Base-by-base conservation (phyloP, 2,113 vertebrate genomes). In the Elachura formosa region DNA sequence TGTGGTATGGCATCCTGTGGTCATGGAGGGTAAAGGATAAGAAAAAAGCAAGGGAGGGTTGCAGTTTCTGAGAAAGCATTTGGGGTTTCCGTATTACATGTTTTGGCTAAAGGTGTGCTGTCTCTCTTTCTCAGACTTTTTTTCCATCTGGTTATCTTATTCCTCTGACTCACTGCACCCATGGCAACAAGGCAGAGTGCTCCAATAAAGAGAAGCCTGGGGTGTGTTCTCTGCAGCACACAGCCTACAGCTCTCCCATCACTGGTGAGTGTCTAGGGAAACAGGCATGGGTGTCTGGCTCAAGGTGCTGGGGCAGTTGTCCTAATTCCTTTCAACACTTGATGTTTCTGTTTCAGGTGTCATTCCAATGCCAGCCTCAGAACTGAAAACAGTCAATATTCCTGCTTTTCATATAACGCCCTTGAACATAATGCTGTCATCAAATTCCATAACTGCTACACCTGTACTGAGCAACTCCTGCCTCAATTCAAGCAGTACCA, bases 71-170 rank as follows among this genome's bases (percentile, higher is more conserved):
- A 68, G 58, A 58, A 66, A n/a, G 10, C 2, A 19, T 48, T 69
- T 41, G 14, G 25, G 12, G 6, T 46, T 48, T 84, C 11, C 36
- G 66, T 38, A 24, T 51, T 61, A 18, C 0, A 0, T 13, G 15
- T 59, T 59, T 73, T 45, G 28, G 29, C 21, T 88, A 41, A 92
- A 81, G 9, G 19, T 62, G 5, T 19, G 11, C 16, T 59, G 33
- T 94, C 45, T 63, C 23, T 87, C 66, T 83, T 87, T 82, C 97
- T 46, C 96, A 99, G 99, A 97, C 98, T 49, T 96, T 99, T 82
- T 97, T 99, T 5, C 98, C 98, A 2, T 98, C 99, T 31, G 98
- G 99, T 67, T 99, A 99, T 94, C 97, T 99, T 69, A 99, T 99
- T 95, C 98, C 99, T 49, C 97, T 99, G 79, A 93, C 98, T 68